Base-by-base conservation (phyloP, 1,140 invertebrate genomes). In the Meloidogyne hapla region DNA sequence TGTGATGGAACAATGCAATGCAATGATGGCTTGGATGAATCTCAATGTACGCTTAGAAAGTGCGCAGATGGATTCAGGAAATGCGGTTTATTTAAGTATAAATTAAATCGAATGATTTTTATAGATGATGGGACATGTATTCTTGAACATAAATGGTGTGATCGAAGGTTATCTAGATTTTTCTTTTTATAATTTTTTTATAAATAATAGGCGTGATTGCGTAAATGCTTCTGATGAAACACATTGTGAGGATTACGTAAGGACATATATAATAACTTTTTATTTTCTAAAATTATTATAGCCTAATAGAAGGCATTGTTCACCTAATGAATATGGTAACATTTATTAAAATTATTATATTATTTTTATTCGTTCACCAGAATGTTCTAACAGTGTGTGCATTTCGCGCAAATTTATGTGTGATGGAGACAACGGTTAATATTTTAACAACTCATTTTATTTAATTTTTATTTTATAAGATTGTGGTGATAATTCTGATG, bases 1-100 rank as follows among this genome's bases (percentile, higher is more conserved):
- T 85, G 84, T 69, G 85, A 85, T 64, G 84, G 84, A 40, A 85
- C 80, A 5, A 76, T 76, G 15, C 84, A 88, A 69, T 88, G 87
- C 77, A 56, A 21, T n/a, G 85, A 88, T 74, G 84, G 80, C 12
- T 77, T 80, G 21, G 85, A 86, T 64, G 85, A 87, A 64, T 79
- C 79, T 18, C 79, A 87, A 61, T 88, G 87, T 69, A 74, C 75
- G 12, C 70, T 81, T n/a, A 69, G 80, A n/a, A 83, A 80, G 63
- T 83, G 80, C 40, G 56, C 64, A n/a, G 70, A 73, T 25, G 70
- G 68, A 8, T 69, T 26, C 6, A 15, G 48, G 5, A 56, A 56
- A 56, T 56, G 48, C 48, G 48, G 48, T 56, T 8, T 33, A 66
- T 18, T 66, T 28, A 26, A 66, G 21, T 18, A 23, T 26, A 28